phyloP scores from a whole-genome alignment of 2,797 vertebrate genomes.

The Argentina silus region DNA sequence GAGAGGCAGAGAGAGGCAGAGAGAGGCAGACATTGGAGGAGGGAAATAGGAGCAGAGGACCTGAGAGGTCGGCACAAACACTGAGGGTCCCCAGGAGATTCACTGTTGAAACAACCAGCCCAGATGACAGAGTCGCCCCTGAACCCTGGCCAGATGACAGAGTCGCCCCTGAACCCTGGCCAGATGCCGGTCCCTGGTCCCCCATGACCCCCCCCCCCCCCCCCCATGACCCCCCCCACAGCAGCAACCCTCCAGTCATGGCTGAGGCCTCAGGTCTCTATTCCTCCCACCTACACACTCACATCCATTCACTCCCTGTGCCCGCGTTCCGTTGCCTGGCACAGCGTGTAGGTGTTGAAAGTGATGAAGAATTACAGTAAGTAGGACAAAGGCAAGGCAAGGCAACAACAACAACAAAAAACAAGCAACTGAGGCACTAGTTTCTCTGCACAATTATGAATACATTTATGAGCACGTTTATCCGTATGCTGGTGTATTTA shows the following conservation, averaged over 20 bases:
- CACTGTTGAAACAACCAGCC: constrained; percentile 49
- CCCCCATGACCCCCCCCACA: constrained; percentile 15
- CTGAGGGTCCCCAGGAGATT: constrained; percentile 14
- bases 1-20: neutral
- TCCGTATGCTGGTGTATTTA: constrained; percentile 78
- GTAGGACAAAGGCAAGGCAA: constrained; percentile 67
- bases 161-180: constrained; percentile 41
- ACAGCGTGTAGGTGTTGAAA: constrained; percentile 76
- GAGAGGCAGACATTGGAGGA: too few species aligned
- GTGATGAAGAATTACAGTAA: constrained; percentile 76
- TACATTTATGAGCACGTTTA: constrained; percentile 66
- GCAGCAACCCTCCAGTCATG: constrained; percentile 45
- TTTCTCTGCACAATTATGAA: constrained; percentile 71
- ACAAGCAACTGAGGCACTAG: constrained; percentile 52
- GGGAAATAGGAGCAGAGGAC: neutral
- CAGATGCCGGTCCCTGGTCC: constrained; percentile 5
- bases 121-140: constrained; percentile 45
- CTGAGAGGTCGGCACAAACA: constrained; percentile 20
- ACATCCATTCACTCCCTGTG: constrained; percentile 68
- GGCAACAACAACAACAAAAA: constrained; percentile 62
- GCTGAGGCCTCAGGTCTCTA: constrained; percentile 56
- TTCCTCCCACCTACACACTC: constrained; percentile 54
- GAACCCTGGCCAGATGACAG: constrained; percentile 32
- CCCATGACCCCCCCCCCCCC: constrained; percentile 19
- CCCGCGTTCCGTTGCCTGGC: constrained; percentile 65